Evolutionary conservation across 2,888 invertebrate genomes (phyloP).

Genomic region (Phragmatobia fuliginosa): DNA sequence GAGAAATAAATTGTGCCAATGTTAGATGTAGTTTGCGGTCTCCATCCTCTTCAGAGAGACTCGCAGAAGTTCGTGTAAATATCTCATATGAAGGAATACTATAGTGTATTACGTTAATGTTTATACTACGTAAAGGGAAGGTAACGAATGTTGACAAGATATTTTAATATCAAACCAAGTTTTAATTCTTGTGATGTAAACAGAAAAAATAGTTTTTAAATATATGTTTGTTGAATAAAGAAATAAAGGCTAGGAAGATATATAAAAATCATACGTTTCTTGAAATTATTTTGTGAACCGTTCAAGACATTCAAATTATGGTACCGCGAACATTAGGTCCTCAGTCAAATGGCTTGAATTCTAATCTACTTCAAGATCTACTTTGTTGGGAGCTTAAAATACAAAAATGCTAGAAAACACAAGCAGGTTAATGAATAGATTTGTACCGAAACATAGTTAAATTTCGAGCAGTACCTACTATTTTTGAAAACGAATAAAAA

Average conservation of each 20-base stretch:
- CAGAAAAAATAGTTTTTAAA: slow-evolving; percentile 19
- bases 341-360: background rate
- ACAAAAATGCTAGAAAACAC: background rate
- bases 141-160: slow-evolving; percentile 26
- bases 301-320: background rate
- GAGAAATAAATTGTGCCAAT: slow-evolving; percentile 44
- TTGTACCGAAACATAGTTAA: slow-evolving; percentile 27
- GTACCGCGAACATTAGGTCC: background rate
- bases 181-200: slow-evolving; percentile 67
- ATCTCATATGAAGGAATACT: slow-evolving; percentile 36
- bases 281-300: background rate
- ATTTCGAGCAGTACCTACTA: slow-evolving; percentile 30
- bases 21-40: slow-evolving; percentile 39
- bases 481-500: background rate
- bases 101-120: slow-evolving; percentile 40
- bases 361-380: background rate
- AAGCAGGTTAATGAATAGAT: slow-evolving; percentile 16
- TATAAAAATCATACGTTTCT: background rate
- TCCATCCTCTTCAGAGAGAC: slow-evolving; percentile 30
- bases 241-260: too few species aligned
- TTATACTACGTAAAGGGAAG: slow-evolving; percentile 40
- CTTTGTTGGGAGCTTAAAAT: background rate
- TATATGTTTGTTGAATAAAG: background rate
- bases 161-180: slow-evolving; percentile 47
- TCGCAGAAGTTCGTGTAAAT: slow-evolving; percentile 41